A percentile compares a stretch with the other conserved stretches of the same genome.
Evolutionary conservation across 2,113 vertebrate species (phyloP).

Genomic region (Rafetus swinhoei): DNA sequence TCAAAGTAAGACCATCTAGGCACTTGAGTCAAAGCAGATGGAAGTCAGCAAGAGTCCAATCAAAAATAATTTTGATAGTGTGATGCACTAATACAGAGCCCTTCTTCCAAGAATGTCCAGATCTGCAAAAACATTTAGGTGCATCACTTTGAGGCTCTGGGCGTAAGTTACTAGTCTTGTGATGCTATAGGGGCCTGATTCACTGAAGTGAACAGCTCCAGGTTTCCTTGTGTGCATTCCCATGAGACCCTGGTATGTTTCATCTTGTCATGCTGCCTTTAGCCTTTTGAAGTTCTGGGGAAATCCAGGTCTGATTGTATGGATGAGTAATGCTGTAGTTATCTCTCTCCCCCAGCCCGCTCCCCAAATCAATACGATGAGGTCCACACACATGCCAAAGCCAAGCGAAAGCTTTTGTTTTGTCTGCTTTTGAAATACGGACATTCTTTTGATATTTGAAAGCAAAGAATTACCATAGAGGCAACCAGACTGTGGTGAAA

Average conservation of each 20-base stretch:
- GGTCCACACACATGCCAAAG: slow-evolving; percentile 49
- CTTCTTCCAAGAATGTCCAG: not conserved
- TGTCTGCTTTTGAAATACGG: slow-evolving; percentile 43
- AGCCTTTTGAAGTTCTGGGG: slow-evolving; percentile 52
- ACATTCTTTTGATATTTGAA: slow-evolving; percentile 64
- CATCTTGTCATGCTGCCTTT: not conserved
- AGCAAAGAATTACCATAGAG: slow-evolving; percentile 19
- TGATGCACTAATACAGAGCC: not conserved
- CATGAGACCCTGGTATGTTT: not conserved
- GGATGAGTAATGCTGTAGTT: slow-evolving; percentile 52
- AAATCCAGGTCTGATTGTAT: slow-evolving; percentile 24
- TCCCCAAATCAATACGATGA: not conserved
- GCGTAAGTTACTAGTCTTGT: not conserved
- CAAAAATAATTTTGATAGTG: not conserved
- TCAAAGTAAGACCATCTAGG: not conserved
- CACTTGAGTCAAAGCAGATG: fast-evolving
- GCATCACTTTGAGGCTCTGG: not conserved
- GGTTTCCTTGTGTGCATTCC: fast-evolving
- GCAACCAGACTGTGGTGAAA: slow-evolving; percentile 50
- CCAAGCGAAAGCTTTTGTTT: slow-evolving; percentile 54
- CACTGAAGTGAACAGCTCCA: not conserved
- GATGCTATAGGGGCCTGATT: not conserved
- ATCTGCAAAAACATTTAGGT: not conserved
- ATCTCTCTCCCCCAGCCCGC: slow-evolving; percentile 11
- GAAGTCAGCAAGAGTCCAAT: not conserved